These are phyloP conservation scores for Mesocentrotus franciscanus DNA, from an alignment of 53 echinoderm and acorn worm genomes.

Conservation along the genomic window DNA sequence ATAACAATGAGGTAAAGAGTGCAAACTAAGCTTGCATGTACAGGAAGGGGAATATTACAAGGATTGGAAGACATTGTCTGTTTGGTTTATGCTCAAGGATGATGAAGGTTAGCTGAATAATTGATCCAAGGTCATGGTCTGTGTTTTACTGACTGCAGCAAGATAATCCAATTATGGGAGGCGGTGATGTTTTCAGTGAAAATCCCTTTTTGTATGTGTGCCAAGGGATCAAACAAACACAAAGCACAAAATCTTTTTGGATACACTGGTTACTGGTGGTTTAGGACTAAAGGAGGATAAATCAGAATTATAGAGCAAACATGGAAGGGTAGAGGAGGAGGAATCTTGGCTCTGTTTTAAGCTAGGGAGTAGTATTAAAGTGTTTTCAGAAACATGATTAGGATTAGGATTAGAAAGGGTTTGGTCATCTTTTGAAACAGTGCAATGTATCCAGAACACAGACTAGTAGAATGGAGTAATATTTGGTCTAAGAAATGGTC, in stretches of 20 bases:
- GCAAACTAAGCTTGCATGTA: background rate
- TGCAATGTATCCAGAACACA: background rate
- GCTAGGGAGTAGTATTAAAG: background rate
- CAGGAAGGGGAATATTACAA: background rate
- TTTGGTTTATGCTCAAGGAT: background rate
- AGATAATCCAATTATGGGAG: slow-evolving; percentile 25
- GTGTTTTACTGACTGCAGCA: background rate
- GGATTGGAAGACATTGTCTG: slow-evolving; percentile 14
- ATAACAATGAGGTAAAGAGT: background rate
- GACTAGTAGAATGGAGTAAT: background rate
- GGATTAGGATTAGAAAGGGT: background rate
- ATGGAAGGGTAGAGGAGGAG: background rate
- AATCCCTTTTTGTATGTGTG: slow-evolving; percentile 8
- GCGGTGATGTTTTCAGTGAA: background rate
- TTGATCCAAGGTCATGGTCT: slow-evolving; percentile 39
- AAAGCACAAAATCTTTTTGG: background rate
- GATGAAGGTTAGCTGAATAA: slow-evolving; percentile 6
- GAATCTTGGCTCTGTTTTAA: background rate
- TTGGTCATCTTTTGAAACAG: background rate
- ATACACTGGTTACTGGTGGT: background rate
- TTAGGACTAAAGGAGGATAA: background rate
- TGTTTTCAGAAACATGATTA: background rate
- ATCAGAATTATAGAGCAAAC: background rate
- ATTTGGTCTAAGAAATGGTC: background rate
- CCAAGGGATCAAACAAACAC: background rate